Evolutionary conservation across 2,113 vertebrate genomes (phyloP), one percentile per base, ranked within the genome.

Genomic region (Trichomycterus rosablanca): DNA sequence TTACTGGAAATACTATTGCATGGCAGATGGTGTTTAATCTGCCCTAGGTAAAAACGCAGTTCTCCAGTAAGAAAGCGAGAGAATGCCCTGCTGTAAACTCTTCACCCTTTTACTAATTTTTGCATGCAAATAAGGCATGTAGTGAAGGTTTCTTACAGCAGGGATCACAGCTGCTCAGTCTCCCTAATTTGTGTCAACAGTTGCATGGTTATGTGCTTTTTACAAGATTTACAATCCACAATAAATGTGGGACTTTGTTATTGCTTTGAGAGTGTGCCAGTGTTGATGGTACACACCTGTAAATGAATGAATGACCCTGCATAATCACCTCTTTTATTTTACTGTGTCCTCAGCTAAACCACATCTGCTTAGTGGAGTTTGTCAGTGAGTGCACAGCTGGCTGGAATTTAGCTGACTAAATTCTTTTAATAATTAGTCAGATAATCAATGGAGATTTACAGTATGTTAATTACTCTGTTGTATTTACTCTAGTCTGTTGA

Each of bases 1-100:
- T 35, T 51, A 15, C 39, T 63, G 58, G 45, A 69, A 54, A 54
- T 65, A 60, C 49, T 19, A 32, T 4, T 19, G 12, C n/a, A 49
- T 9, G 28, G 39, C 9, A 42, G 14, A 23, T 39, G 43, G 45
- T 52, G 45, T 52, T 49, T 58, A 63, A 63, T 63, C 53, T 51
- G 42, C 45, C 14, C 1, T 51, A 46, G 39, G 23, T 70, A 61
- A 44, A 20, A 42, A 48, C 19, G 34, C 18, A 37, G 43, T 8
- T 44, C 15, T 3, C 4, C 49, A 49, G 8, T n/a, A n/a, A 57
- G 52, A 14, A 54, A 49, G 44, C 3, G 35, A 54, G 9, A 48
- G 28, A 52, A 20, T 8, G 15, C 4, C 7, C 56, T 37, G 18
- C 46, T 45, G 39, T 52, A 37, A 52, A 32, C 40, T 23, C 9